Evolutionary conservation across 2,888 invertebrate species (phyloP), one percentile per base, ranked within the genome.

Genomic region (Disparrhopalites patrizii): DNA sequence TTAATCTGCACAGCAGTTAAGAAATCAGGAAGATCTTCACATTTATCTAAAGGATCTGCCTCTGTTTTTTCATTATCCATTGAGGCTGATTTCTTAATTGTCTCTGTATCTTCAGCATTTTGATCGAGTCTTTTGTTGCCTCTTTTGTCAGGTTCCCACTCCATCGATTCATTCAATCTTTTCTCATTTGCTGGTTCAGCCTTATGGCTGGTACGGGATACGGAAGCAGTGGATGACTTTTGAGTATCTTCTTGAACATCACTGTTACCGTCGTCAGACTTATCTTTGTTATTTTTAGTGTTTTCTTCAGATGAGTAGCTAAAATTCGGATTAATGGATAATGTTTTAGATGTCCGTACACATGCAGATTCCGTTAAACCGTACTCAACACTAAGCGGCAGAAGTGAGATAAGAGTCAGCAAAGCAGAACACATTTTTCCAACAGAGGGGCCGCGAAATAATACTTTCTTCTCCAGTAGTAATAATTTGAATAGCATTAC

Each of bases 371-470:
- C 87, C 70, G 85, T 81, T 47, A 96, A 83, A 1, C 95, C 95
- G 77, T 84, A 85, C 78, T 94, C 93, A 73, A 95, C 83, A 82
- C 94, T 87, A 52, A 87, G 89, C 60, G 98, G 98, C 80, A 93
- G 87, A 36, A 99, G 80, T 1, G 97, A 97, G 0, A 95, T 83
- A 57, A 98, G 83, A 5, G 95, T 89, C 62, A 99, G 81, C 74
- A 98, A 86, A 4, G 90, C 86, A 7, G 89, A 86, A 75, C 96
- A 95, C 72, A 98, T 82, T 7, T 89, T 86, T 68, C 93, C 89
- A 1, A 96, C 97, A 1, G 97, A 96, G 23, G 94, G 89, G 63
- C 93, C 91, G 80, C 91, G 93, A 78, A 97, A 91, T 62, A 99
- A 85, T 47, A 97, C 89, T 78, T 90, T 85, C 75, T 89, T 87